Conservation (phyloP, 2,113 vertebrate genomes). For the Vicugna pacos region DNA sequence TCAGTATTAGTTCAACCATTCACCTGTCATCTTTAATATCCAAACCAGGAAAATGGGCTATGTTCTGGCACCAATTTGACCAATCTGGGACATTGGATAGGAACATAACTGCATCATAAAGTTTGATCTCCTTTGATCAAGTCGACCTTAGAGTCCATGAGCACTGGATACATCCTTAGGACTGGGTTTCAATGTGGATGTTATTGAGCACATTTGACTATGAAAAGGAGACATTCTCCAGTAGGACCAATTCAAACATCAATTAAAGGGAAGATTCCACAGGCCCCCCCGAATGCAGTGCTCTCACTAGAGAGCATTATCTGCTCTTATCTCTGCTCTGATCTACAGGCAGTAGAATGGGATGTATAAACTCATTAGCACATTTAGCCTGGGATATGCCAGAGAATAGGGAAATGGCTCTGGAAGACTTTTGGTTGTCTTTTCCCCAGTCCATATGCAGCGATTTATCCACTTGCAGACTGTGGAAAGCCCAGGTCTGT, state of each 20-base stretch:
- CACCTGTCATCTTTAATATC: no score
- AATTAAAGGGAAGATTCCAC: neutral
- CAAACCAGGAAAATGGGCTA: neutral
- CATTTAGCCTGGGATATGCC: neutral
- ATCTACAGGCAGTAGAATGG: neutral
- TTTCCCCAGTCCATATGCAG: neutral
- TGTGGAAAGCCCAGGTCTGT: neutral
- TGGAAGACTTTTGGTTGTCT: neutral
- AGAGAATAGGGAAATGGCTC: neutral
- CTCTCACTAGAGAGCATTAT: neutral
- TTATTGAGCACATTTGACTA: neutral
- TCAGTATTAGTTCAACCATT: neutral
- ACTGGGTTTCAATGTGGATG: neutral
- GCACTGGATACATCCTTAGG: no score
- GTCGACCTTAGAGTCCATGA: neutral
- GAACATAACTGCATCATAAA: neutral
- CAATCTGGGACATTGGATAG: neutral
- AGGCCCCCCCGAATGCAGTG: neutral
- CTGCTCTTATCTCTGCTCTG: neutral
- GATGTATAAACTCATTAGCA: neutral
- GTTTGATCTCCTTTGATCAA: neutral
- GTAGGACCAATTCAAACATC: neutral
- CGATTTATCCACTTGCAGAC: neutral
- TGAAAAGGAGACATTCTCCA: neutral
- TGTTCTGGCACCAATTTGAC: neutral